Evolutionary conservation across 2,888 invertebrate genomes (phyloP).

Genomic region (Ectobius pallidus): DNA sequence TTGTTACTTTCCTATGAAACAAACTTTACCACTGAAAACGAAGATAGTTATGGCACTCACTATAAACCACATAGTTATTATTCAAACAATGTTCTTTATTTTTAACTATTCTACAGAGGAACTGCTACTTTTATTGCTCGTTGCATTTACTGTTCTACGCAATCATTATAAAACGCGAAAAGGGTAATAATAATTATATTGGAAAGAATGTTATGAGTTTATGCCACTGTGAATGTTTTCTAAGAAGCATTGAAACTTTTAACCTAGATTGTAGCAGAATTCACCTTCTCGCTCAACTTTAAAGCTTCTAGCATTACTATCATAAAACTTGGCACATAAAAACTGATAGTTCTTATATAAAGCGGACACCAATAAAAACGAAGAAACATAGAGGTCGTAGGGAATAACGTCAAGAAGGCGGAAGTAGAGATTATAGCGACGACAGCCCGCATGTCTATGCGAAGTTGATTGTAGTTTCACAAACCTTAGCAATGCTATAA

Average conservation of each 20-base stretch:
- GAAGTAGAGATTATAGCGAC: too few species aligned
- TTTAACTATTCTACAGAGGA: background rate
- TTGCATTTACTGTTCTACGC: background rate
- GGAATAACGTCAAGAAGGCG: too few species aligned
- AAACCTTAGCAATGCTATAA: too few species aligned
- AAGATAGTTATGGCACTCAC: too few species aligned
- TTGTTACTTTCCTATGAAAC: too few species aligned
- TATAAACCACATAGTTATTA: too few species aligned
- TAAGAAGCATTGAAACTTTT: background rate
- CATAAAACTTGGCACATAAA: background rate
- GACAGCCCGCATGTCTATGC: too few species aligned
- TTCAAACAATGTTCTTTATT: background rate
- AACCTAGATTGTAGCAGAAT: background rate
- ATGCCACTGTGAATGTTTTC: background rate
- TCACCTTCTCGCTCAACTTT: background rate
- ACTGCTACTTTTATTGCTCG: background rate
- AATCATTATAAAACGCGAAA: background rate
- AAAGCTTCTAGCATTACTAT: background rate
- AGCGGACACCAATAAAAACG: background rate
- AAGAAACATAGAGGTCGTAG: background rate
- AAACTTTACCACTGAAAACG: too few species aligned
- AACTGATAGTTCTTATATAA: conserved; percentile 1
- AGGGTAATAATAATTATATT: background rate
- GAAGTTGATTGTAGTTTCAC: too few species aligned
- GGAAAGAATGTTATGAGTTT: background rate